Percentiles rank a stretch among this genome's conserved stretches.
These are phyloP conservation scores for Clangula hyemalis DNA, from an alignment of 2,797 vertebrate genomes.

Conservation along the genomic window DNA sequence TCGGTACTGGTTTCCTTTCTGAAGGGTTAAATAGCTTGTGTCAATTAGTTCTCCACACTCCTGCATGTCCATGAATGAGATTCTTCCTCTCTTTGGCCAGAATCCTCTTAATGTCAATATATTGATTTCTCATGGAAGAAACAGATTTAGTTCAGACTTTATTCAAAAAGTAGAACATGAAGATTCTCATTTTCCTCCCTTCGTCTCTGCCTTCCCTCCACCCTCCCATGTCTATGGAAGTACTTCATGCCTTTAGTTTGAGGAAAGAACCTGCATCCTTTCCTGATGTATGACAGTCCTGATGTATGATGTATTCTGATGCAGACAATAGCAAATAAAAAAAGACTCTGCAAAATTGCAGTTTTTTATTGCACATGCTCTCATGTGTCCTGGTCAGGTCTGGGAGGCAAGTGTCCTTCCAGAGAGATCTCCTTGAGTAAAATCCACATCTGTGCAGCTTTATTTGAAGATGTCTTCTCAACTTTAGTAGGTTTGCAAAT, in stretches of 20 bases:
- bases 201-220: background rate
- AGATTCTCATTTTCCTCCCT: background rate
- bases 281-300: background rate
- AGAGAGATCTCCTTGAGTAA: background rate
- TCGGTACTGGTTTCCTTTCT: background rate
- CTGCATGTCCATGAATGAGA: background rate
- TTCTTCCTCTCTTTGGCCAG: background rate
- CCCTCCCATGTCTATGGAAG: background rate
- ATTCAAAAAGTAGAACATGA: background rate
- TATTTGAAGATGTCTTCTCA: background rate
- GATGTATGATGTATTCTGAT: background rate
- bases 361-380: background rate
- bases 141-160: background rate
- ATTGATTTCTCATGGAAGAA: background rate
- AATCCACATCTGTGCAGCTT: background rate
- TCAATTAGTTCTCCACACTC: background rate
- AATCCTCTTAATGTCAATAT: background rate
- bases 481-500: background rate
- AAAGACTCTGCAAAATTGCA: background rate
- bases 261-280: background rate
- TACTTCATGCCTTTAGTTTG: background rate
- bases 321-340: background rate
- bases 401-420: background rate
- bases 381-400: background rate
- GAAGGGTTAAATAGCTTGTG: background rate